Evolutionary conservation across 2,113 vertebrate genomes (phyloP), one percentile per base, ranked within the genome.

Genomic region (Jaculus jaculus): DNA sequence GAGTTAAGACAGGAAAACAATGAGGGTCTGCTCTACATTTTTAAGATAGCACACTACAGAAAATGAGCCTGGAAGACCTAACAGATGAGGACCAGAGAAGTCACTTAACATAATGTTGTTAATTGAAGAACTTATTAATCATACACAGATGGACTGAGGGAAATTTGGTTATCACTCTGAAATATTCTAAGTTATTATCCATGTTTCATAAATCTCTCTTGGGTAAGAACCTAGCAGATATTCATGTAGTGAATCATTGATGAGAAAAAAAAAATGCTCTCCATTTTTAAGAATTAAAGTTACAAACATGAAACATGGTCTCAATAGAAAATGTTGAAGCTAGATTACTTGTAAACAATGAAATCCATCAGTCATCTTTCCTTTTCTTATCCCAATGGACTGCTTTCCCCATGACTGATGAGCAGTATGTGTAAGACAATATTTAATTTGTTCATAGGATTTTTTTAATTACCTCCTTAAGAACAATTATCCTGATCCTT

Each of bases 71-170:
- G 23, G 21, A 42, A 47, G 30, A 26, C 1, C 42, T 69, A 21
- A 18, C 24, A 60, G 66, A 32, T 2, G 18, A 66, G 17, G 0
- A 10, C 0, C 0, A 0, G 3, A 20, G 16, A 51, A 3, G 17
- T 28, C 37, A 26, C 23, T n/a, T 54, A 1, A n/a, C 66, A 37
- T 24, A n/a, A 3, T 23, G 60, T 12, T 65, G n/a, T 5, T 75
- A 28, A 39, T 7, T 80, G 15, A 79, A 61, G 54, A 24, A 72
- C 3, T n/a, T 11, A 9, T 17, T 3, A 54, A 84, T 74, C 60
- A 10, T 0, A 24, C 4, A 7, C 65, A 47, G 42, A 47, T 47
- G 5, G 42, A 69, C 5, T 1, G 16, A 47, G 16, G 11, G 18
- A 13, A 16, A 63, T 79, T 63, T 51, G 58, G 28, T 37, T 75